Base-by-base conservation (phyloP, 2,888 invertebrate species). In the Euclidia mi region DNA sequence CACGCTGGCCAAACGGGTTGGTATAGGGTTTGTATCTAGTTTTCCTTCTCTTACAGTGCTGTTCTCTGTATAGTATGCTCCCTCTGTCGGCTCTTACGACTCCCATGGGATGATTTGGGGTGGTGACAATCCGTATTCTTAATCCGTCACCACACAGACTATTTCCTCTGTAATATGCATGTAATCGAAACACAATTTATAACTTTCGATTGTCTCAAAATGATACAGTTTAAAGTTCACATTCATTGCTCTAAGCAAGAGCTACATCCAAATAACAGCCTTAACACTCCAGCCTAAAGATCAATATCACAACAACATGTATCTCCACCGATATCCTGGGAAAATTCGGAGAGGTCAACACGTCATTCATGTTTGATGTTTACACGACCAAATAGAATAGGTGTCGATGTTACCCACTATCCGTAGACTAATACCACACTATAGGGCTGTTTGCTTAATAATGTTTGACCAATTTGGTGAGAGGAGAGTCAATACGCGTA, bases 321-420 rank as follows among this genome's bases (percentile, higher is more conserved):
- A 25, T 2, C 29, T n/a, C 28, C n/a, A 40, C 29, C 12, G 9
- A 55, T 58, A 71, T 76, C 88, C 86, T 91, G 91, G 89, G 90
- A 91, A 90, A 68, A 75, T 82, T 82, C 81, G 66, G 80, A 74
- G 76, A 77, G 87, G 85, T 86, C 83, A 86, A 82, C 75, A 79
- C 53, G 59, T 53, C 65, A 76, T n/a, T n/a, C n/a, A 70, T 67
- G 66, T 78, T 71, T 71, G 56, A 56, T 89, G 77, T 91, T 90
- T 90, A 77, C 78, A 59, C 76, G 70, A 41, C 72, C 81, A 87
- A 88, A 87, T 79, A 85, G 75, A 71, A 85, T 82, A 90, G 91
- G 91, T 91, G 91, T 88, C 82, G 85, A 85, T 82, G 87, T 85
- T 79, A 82, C 81, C 84, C 83, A 79, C 20, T 25, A 1, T 82